Evolutionary conservation across 1,140 invertebrate genomes (phyloP), one percentile per base, ranked within the genome.

Genomic region (Drosophila pectinifera): DNA sequence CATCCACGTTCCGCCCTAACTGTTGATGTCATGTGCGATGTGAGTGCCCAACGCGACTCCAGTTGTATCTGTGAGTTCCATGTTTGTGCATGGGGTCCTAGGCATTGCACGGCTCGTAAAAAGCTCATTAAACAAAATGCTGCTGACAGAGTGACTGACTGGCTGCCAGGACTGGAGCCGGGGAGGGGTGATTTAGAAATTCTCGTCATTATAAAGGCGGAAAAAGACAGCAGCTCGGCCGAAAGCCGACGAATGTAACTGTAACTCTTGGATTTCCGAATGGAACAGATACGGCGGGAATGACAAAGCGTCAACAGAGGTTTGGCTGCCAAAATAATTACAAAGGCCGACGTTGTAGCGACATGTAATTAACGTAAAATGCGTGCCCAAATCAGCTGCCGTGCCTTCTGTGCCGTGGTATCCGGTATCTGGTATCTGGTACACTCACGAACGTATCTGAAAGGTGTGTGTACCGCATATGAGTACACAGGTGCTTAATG

Each of bases 321-420:
- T 78, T 67, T 45, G 55, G 55, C 70, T 83, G 82, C 88, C 79
- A 82, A 89, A 88, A 89, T 88, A 89, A 88, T 89, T 88, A 88
- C 83, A 80, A 79, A 76, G 64, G 55, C 83, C 65, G 82, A 78
- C 83, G 64, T 63, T 78, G 69, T 68, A 76, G 68, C 80, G 76
- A 83, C 84, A 88, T 80, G 83, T 88, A 89, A 88, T 88, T 88
- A 89, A 88, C 79, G 78, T 83, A 59, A 83, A 89, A 88, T 77
- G 83, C 79, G 79, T 68, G 55, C 51, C 36, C 56, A 26, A 58
- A 61, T 69, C 31, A 22, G 43, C 31, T 62, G 57, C 67, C 58
- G 61, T 68, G 59, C 64, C 62, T 61, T 49, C 48, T 14, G 28
- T 36, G 49, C 49, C 49, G 18, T 36, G 28, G 49, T 53, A 53